A percentile compares a stretch with the other conserved stretches of the same genome.
Conservation (phyloP, 1,140 invertebrate species). For the Drosophila tropicalis region DNA sequence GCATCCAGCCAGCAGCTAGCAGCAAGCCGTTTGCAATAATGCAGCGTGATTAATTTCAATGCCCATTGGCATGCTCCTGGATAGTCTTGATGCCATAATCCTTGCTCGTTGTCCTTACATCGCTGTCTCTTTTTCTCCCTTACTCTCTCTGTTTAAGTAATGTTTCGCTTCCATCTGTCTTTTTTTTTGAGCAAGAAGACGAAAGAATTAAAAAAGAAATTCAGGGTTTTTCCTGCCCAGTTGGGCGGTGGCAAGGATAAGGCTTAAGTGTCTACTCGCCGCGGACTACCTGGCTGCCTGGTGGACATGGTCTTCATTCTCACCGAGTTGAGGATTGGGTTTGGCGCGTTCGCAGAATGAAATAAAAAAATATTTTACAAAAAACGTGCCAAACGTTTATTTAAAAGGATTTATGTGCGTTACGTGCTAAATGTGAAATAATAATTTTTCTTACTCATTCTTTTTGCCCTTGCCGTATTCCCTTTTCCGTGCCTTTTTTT, state of each 20-base stretch:
- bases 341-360: conserved; percentile 33
- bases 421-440: conserved; percentile 82
- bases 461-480: conserved; percentile 19
- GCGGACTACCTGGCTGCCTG: conserved; percentile 21
- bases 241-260: conserved; percentile 43
- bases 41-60: conserved; percentile 72
- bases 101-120: conserved; percentile 46
- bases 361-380: conserved; percentile 61
- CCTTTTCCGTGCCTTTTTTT: neutral
- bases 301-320: neutral
- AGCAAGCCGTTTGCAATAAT: conserved; percentile 35
- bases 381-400: conserved; percentile 82
- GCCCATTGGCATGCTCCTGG: conserved; percentile 64
- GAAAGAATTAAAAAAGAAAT: conserved; percentile 47
- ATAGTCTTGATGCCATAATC: conserved; percentile 73
- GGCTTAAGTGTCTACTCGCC: conserved; percentile 56
- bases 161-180: neutral
- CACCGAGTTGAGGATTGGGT: neutral
- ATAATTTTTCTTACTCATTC: conserved; percentile 71
- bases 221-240: conserved; percentile 11
- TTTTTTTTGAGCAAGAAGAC: conserved; percentile 1
- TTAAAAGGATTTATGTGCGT: conserved; percentile 82
- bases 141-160: neutral
- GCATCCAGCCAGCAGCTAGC: neutral
- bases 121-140: neutral